Percentiles rank a stretch among this genome's conserved stretches.
Evolutionary conservation across 2,888 invertebrate genomes (phyloP).

Genomic region (Punctoribates punctum): DNA sequence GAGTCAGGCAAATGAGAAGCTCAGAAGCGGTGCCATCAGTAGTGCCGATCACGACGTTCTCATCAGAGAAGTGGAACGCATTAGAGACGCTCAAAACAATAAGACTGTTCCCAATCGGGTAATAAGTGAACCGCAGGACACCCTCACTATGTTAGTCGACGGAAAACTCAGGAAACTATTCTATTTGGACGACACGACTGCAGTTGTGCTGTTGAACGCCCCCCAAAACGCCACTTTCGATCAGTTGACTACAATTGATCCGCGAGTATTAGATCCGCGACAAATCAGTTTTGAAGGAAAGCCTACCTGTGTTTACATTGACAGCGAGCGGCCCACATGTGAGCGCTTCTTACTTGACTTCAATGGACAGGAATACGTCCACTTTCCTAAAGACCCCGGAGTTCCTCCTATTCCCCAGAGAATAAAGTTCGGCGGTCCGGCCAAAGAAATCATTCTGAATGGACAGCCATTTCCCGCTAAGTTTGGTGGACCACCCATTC

Average conservation of each 20-base stretch:
- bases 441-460: conserved; percentile 54
- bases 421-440: conserved; percentile 48
- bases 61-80: conserved; percentile 32
- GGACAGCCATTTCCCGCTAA: conserved; percentile 83
- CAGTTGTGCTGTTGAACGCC: conserved; percentile 41
- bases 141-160: conserved; percentile 38
- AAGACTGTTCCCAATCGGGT: not conserved
- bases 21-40: conserved; percentile 17
- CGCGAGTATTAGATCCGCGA: conserved; percentile 43
- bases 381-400: conserved; percentile 34
- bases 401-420: conserved; percentile 32
- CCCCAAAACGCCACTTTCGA: conserved; percentile 38
- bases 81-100: conserved; percentile 5
- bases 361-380: conserved; percentile 33
- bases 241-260: conserved; percentile 36
- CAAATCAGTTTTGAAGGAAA: conserved; percentile 46
- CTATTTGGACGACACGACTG: conserved; percentile 41
- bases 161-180: conserved; percentile 39
- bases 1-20: conserved; percentile 25
- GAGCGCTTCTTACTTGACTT: conserved; percentile 42
- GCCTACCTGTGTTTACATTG: conserved; percentile 46
- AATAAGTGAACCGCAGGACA: conserved; percentile 31
- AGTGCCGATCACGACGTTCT: conserved; percentile 36
- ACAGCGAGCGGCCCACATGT: conserved; percentile 39
- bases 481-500: conserved; percentile 81